Base-by-base conservation (phyloP, 2,113 vertebrate species). In the Opisthocomus hoazin region DNA sequence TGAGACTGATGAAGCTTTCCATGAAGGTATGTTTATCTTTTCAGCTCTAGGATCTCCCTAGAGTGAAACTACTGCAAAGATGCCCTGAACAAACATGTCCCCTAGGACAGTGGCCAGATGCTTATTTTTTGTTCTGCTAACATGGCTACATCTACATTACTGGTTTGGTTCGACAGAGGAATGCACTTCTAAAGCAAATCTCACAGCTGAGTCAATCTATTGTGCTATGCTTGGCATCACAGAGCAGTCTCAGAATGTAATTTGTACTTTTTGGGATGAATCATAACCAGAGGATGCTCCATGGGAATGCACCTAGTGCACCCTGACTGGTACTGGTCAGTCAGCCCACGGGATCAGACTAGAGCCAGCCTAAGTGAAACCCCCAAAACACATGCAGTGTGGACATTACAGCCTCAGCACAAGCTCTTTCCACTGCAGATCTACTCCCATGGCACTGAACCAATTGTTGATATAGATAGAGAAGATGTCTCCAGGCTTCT, bases 81-180 rank as follows among this genome's bases (percentile, higher is more conserved):
- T 51, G 18, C 21, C 29, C 54, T n/a, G 34, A 60, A 36, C 22
- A 76, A 83, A 29, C 15, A 8, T 3, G 11, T 65, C 21, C 30
- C 29, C 23, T 26, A 36, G 41, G 45, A 46, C 45, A 70, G 30
- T 57, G 54, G 70, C 8, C 19, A 58, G 27, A 19, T 24, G n/a
- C 1, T 27, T 12, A 9, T 8, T 15, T 51, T 53, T 54, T 32
- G 27, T 9, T 11, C 1, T 3, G n/a, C 4, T 34, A 69, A 34
- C 24, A 13, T 45, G 50, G 4, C 30, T 83, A 21, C 26, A 39
- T 8, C 9, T 51, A 15, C 18, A 34, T 45, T 77, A 15, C 19
- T 69, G 29, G 15, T 89, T 69, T 86, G 20, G 19, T 63, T 87
- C 78, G 32, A 37, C 23, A 30, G 14, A 36, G 11, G 34, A 80